A percentile compares a stretch with the other conserved stretches of the same genome.
phyloP scores from a whole-genome alignment of 2,113 vertebrate genomes.

The Crotalus viridis region DNA sequence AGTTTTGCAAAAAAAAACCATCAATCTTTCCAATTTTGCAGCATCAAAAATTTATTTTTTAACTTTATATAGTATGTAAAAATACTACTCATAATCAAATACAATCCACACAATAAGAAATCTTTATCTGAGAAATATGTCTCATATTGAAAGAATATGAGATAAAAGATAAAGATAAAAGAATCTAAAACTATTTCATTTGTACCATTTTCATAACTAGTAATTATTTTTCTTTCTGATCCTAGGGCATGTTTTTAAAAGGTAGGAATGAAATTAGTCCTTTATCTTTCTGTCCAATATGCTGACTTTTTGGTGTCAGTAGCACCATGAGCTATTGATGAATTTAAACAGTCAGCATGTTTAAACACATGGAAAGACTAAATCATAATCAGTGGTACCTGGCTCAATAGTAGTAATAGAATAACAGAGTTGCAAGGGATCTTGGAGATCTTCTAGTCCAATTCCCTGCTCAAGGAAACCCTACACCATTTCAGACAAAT shows the following conservation, averaged over 20 bases:
- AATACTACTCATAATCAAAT: not conserved
- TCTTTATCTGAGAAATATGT: not conserved
- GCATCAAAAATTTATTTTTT: not conserved
- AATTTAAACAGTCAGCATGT: not conserved
- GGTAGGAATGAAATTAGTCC: not conserved
- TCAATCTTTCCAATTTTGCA: not conserved
- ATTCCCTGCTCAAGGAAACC: not conserved
- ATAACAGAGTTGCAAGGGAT: not conserved
- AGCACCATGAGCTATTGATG: not conserved
- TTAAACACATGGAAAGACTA: not conserved
- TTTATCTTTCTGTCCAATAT: not conserved
- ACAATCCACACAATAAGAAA: not conserved
- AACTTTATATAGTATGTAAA: not conserved
- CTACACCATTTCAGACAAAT: not conserved
- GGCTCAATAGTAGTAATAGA: not conserved
- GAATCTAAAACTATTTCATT: not conserved
- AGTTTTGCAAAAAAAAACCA: fast-evolving
- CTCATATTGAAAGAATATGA: not conserved
- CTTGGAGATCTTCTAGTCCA: not conserved
- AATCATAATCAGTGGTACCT: no score
- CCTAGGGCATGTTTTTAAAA: not conserved
- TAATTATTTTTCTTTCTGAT: not conserved
- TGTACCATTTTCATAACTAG: not conserved
- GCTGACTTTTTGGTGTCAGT: not conserved
- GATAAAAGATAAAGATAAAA: not conserved